Base-by-base conservation (phyloP, 2,797 vertebrate genomes). In the Fundulus diaphanus region DNA sequence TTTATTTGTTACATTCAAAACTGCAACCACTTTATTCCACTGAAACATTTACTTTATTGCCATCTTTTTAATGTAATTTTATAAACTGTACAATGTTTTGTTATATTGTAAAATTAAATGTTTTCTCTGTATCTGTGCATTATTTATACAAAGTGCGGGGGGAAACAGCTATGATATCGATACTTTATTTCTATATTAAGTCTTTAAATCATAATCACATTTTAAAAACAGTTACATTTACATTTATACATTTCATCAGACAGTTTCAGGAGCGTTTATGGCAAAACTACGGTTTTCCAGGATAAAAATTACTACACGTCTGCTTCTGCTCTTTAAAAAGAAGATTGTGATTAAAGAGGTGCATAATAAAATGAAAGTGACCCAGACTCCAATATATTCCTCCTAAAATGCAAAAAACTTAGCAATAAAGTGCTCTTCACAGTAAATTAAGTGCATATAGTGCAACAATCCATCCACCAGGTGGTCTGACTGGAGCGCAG, bases 181-280 rank as follows among this genome's bases (percentile, higher is more conserved):
- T 77, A 88, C 91, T 94, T 94, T 94, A 94, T 93, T 94, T 89
- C 83, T 92, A 80, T 81, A 85, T 73, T 87, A 84, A 77, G 70
- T 84, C 54, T 74, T 83, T 13, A 79, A 76, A 80, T 13, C 54
- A 80, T 35, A 37, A 52, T 35, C 31, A 77, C 18, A 29, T 33
- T 73, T 79, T 81, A 65, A 84, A 90, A 91, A 90, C 7, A n/a
- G 49, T 80, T 76, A 82, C 72, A 87, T 82, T 67, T 77, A 51
- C 68, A 85, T 82, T 67, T 77, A 51, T 68, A 85, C 74, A 86
- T 70, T 49, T 84, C 46, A 51, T 74, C 54, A 79, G 68, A 83
- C 59, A 75, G 57, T 8, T 3, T 37, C 22, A 56, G 11, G n/a
- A 37, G 54, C 29, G 22, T 71, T 72, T 65, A 22, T 52, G 24